phyloP scores from a whole-genome alignment of 1,140 invertebrate species.

The Pissodes strobi region DNA sequence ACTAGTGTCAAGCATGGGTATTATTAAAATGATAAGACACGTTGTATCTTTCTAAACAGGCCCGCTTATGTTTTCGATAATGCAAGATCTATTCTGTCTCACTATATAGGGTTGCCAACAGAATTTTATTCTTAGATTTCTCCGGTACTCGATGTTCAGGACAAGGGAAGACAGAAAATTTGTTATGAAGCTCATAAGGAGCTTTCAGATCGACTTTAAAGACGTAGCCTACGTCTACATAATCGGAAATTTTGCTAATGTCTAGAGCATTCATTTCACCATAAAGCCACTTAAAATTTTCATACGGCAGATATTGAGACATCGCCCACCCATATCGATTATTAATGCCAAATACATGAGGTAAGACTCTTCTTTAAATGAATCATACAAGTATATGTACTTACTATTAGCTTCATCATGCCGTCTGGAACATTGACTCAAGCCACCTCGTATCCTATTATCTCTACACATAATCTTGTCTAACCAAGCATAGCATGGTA shows the following conservation, averaged over 20 bases:
- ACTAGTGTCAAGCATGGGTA: slow-evolving; percentile 55
- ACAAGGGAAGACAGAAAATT: slow-evolving; percentile 58
- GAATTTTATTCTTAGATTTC: slow-evolving; percentile 11
- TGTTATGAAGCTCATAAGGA: slow-evolving; percentile 57
- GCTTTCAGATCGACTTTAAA: slow-evolving; percentile 58
- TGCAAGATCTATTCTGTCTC: slow-evolving; percentile 52
- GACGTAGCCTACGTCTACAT: slow-evolving; percentile 59
- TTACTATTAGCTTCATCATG: slow-evolving; percentile 52
- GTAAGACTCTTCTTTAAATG: too few species aligned
- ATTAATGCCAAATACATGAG: slow-evolving; percentile 59
- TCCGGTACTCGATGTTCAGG: slow-evolving; percentile 20
- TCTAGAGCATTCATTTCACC: slow-evolving; percentile 44
- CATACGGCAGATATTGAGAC: slow-evolving; percentile 52
- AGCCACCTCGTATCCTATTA: too few species aligned
- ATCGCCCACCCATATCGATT: slow-evolving; percentile 63
- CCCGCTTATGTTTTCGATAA: slow-evolving; percentile 59
- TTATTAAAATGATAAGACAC: slow-evolving; percentile 61
- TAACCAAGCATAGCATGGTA: slow-evolving; percentile 49
- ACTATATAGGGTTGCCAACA: slow-evolving; percentile 29
- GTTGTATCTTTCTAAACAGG: slow-evolving; percentile 58
- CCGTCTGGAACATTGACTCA: slow-evolving; percentile 48
- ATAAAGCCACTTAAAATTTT: slow-evolving; percentile 58
- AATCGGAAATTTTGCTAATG: slow-evolving; percentile 43
- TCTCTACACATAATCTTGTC: slow-evolving; percentile 53
- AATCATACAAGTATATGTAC: too few species aligned